These are phyloP conservation scores for Apodemia duryi DNA, from an alignment of 2,888 invertebrate species.

Conservation along the genomic window DNA sequence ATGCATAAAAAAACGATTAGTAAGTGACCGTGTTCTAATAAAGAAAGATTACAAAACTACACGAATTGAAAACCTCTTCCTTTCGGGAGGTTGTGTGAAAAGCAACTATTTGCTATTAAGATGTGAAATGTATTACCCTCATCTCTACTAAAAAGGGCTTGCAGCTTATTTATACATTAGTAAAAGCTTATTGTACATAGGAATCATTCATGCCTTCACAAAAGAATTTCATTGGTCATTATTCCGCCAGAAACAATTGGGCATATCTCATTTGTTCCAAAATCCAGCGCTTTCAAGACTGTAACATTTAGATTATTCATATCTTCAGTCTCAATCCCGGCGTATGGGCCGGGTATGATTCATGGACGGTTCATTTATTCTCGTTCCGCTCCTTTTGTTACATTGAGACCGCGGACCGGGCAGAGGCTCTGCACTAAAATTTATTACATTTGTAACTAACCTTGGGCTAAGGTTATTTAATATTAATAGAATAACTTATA, in stretches of 20 bases:
- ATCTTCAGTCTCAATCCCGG: not conserved
- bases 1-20: too few relatives aligned
- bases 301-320: not conserved
- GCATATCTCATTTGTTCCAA: not conserved
- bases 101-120: not conserved
- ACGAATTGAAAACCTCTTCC: too few relatives aligned
- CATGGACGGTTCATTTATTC: conserved; percentile 6
- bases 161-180: not conserved
- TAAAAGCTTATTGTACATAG: not conserved
- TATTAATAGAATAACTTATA: too few relatives aligned
- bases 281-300: conserved; percentile 4
- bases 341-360: not conserved
- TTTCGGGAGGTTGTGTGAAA: too few relatives aligned
- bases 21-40: too few relatives aligned
- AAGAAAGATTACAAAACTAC: too few relatives aligned
- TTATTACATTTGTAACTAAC: not conserved
- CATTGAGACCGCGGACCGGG: not conserved
- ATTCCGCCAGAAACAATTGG: conserved; percentile 1
- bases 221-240: conserved; percentile 3
- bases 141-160: not conserved
- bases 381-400: conserved; percentile 5
- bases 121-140: not conserved
- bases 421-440: not conserved
- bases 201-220: not conserved
- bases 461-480: too few relatives aligned